Conservation (phyloP, 2,888 invertebrate species). For the Lathronympha strigana region DNA sequence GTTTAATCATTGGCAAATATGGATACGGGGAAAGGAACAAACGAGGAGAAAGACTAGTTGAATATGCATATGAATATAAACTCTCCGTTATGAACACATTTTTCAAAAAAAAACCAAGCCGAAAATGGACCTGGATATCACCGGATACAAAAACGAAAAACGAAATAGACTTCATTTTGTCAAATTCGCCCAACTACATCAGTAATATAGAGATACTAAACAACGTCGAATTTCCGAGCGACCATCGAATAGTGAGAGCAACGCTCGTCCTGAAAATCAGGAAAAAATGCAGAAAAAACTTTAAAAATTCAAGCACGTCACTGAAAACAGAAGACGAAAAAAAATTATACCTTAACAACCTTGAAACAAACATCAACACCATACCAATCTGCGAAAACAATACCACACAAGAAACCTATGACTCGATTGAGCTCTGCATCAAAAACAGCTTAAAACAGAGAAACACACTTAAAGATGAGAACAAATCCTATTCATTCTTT, state of each 20-base stretch:
- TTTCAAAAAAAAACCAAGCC: conserved; percentile 2
- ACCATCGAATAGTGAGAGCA: background rate
- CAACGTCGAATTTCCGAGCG: background rate
- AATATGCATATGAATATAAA: no score
- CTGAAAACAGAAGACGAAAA: no score
- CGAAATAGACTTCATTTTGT: background rate
- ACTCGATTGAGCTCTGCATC: no score
- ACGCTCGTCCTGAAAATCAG: background rate
- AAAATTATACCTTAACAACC: no score
- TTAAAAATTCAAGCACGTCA: background rate
- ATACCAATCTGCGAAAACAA: no score
- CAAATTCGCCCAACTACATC: background rate
- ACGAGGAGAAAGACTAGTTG: conserved; percentile 11
- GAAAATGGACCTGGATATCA: conserved; percentile 33
- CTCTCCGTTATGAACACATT: conserved; percentile 19
- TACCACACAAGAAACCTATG: no score
- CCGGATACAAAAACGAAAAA: background rate
- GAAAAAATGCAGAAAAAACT: background rate
- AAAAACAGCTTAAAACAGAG: no score
- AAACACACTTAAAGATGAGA: no score
- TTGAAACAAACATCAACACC: no score
- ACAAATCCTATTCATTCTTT: no score
- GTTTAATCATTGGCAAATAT: conserved; percentile 1
- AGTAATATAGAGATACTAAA: background rate
- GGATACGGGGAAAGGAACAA: conserved; percentile 15